These are phyloP conservation scores for Tanaodytes sp. DNA, from an alignment of 2,888 invertebrate species.

Conservation along the genomic window DNA sequence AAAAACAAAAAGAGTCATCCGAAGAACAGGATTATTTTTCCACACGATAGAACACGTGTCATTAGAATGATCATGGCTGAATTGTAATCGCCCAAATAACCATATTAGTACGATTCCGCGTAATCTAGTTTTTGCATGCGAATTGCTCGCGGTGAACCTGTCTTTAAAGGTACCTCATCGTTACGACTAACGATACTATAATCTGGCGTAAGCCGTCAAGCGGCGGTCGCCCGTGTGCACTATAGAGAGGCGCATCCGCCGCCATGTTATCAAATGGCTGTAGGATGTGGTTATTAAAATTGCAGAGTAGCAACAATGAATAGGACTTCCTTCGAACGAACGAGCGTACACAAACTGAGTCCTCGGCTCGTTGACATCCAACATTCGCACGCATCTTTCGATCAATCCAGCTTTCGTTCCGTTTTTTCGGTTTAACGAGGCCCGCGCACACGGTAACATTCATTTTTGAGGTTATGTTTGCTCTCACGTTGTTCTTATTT, in stretches of 20 bases:
- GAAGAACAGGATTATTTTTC: too few species aligned
- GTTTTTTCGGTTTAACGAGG: constrained; percentile 56
- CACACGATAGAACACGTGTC: too few species aligned
- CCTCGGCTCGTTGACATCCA: constrained; percentile 61
- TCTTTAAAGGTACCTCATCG: constrained; percentile 48
- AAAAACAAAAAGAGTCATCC: too few species aligned
- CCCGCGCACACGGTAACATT: too few species aligned
- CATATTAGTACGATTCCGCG: constrained; percentile 33
- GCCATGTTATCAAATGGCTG: constrained; percentile 66
- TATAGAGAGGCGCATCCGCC: constrained; percentile 59
- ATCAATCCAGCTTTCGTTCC: constrained; percentile 5
- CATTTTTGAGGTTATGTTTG: too few species aligned
- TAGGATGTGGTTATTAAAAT: constrained; percentile 71
- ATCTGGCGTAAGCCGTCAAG: constrained; percentile 54
- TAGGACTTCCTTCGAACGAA: constrained; percentile 65
- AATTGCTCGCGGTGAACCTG: constrained; percentile 41
- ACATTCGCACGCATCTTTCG: constrained; percentile 58
- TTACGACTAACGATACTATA: constrained; percentile 55
- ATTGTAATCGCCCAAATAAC: constrained; percentile 45
- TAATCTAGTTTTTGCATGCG: constrained; percentile 48
- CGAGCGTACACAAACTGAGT: constrained; percentile 56
- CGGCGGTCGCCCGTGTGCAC: constrained; percentile 47
- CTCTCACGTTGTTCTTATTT: too few species aligned
- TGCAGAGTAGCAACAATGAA: constrained; percentile 64
- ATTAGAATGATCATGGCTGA: constrained; percentile 33